phyloP scores from a whole-genome alignment of 2,113 vertebrate genomes.

The Isichthys henryi region DNA sequence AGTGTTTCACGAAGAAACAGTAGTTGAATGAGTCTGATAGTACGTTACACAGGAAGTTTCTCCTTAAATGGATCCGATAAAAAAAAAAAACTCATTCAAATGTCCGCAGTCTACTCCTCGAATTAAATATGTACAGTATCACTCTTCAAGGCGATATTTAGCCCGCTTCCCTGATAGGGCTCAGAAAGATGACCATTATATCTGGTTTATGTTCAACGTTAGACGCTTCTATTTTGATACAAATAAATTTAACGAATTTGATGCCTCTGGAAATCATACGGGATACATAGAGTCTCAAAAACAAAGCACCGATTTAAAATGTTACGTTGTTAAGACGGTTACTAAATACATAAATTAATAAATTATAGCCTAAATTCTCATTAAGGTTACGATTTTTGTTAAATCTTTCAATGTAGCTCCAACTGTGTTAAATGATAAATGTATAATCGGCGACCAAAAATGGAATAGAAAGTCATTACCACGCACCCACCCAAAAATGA shows the following conservation, averaged over 20 bases:
- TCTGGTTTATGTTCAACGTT: not conserved
- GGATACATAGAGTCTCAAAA: not conserved
- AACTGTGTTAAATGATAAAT: not conserved
- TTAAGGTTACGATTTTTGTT: not conserved
- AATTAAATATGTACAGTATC: not conserved
- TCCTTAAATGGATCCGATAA: not conserved
- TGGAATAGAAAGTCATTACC: not conserved
- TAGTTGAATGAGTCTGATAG: not conserved
- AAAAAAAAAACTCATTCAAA: not conserved
- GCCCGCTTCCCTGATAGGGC: not conserved
- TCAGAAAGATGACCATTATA: not conserved
- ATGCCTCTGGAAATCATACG: not conserved
- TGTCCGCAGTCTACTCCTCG: not conserved
- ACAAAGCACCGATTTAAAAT: not conserved
- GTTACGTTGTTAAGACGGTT: not conserved
- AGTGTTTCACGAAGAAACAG: not conserved
- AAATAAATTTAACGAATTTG: not conserved
- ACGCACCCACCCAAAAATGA: conserved; percentile 7
- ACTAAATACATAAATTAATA: not conserved
- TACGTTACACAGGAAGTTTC: not conserved
- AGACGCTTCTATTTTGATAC: not conserved
- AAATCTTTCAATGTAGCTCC: not conserved
- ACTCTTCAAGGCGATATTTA: not conserved
- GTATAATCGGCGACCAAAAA: conserved; percentile 13
- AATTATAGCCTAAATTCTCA: not conserved